These are phyloP conservation scores for Axinella damicornis DNA, from an alignment of 37 sponge, comb jelly and placozoan genomes.

Conservation along the genomic window DNA sequence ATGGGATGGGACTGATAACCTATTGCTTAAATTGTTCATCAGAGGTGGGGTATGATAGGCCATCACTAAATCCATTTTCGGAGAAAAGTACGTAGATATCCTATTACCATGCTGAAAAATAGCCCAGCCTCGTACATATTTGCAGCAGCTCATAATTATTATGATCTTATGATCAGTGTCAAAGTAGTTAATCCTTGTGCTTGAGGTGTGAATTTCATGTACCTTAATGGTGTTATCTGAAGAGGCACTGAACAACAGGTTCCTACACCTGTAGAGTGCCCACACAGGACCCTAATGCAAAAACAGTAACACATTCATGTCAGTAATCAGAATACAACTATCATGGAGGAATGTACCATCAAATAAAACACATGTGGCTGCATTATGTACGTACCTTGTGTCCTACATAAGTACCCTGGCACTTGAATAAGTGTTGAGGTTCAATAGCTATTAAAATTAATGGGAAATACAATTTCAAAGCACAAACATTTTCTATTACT, in stretches of 20 bases:
- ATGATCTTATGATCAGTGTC: not conserved
- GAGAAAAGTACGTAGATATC: too few species aligned
- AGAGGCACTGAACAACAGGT: conserved; percentile 90
- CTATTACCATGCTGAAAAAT: too few species aligned
- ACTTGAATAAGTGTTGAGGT: conserved; percentile 83
- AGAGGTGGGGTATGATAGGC: too few species aligned
- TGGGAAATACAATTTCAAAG: conserved; percentile 11
- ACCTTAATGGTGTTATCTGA: conserved; percentile 95
- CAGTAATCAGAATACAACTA: too few species aligned
- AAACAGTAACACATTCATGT: too few species aligned
- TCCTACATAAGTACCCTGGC: conserved; percentile 97
- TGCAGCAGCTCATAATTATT: not conserved
- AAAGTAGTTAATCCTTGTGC: not conserved
- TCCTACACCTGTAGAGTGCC: conserved; percentile 72
- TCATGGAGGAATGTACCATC: too few species aligned
- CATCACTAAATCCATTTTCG: too few species aligned
- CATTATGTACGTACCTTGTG: conserved; percentile 78
- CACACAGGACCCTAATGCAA: conserved; percentile 86
- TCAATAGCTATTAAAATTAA: conserved; percentile 62
- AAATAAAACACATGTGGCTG: too few species aligned
- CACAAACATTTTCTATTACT: not conserved
- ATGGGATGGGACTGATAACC: too few species aligned
- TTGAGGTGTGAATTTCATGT: not conserved
- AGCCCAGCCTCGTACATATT: too few species aligned
- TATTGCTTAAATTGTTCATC: too few species aligned